Evolutionary conservation across 2,888 invertebrate species (phyloP), one percentile per base, ranked within the genome.

Genomic region (Protodeltote pygarga): DNA sequence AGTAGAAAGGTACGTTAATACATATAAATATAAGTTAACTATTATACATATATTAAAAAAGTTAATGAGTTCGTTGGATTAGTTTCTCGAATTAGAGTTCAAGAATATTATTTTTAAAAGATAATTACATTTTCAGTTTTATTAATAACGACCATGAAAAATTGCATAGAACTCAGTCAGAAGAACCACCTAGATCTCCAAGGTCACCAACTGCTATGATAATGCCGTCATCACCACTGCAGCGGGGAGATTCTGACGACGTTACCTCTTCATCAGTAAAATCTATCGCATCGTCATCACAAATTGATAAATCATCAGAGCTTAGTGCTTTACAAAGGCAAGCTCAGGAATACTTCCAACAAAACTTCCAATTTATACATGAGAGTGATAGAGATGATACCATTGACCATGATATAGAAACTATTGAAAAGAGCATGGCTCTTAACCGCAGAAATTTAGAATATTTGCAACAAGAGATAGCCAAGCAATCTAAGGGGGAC

Each of bases 81-180:
- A 5, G 4, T 19, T 4, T 19, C 4, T 1, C 1, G 6, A 6
- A 19, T 19, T 19, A n/a, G 2, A 11, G 5, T 9, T 24, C 5
- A 5, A 10, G 4, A 3, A 11, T 1, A 6, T 5, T 2, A 5
- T 1, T 8, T 5, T 4, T 4, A 11, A 2, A 14, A n/a, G 15
- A 8, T 16, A 1, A 9, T 33, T 40, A 39, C 37, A 31, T 46
- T 78, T 75, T 4, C 75, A 92, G 91, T 65, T 87, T 88, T 25
- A 81, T 87, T 38, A 80, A 77, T 33, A 68, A 81, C 14, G 95
- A 95, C 14, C 97, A 97, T 74, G 96, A 96, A 65, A 94, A 95
- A 60, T 88, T 97, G 37, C 95, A 96, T 72, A 93, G 97, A 74
- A 97, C 97, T 0, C 96, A 97, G 81, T 97, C 97, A 25, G 97